Conservation (phyloP, 2,113 vertebrate species). For the Tragulus kanchil region DNA sequence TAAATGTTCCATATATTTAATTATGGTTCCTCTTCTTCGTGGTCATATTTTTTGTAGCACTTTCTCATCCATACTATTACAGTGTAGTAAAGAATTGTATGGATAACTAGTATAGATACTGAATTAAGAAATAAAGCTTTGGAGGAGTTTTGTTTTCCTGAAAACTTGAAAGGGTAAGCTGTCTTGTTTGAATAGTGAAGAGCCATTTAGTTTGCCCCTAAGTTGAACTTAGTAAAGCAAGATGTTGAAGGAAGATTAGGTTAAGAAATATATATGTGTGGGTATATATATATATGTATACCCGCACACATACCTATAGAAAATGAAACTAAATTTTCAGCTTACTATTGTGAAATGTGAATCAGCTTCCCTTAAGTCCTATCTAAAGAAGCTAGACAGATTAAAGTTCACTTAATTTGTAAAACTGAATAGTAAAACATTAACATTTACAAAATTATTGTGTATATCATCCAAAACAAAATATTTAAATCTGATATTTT, state of each 20-base stretch:
- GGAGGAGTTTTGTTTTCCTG: neutral
- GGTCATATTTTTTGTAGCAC: slow-evolving; percentile 39
- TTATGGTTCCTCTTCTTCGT: neutral
- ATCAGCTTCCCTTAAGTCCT: neutral
- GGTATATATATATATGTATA: neutral
- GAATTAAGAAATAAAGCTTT: slow-evolving; percentile 24
- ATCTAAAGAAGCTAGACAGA: slow-evolving; percentile 15
- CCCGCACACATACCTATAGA: neutral
- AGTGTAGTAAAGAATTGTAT: neutral
- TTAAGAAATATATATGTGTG: neutral
- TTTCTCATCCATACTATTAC: neutral
- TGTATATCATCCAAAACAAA: slow-evolving; percentile 20
- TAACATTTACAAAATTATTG: slow-evolving; percentile 40
- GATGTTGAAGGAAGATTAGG: neutral
- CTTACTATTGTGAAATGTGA: slow-evolving; percentile 23
- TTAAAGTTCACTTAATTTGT: slow-evolving; percentile 26
- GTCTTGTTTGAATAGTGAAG: slow-evolving; percentile 1
- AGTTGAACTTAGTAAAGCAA: slow-evolving; percentile 51
- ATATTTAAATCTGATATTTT: slow-evolving; percentile 41
- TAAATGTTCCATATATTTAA: slow-evolving; percentile 36
- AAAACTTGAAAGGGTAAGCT: slow-evolving; percentile 33
- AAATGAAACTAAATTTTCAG: slow-evolving; percentile 51
- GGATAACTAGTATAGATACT: neutral
- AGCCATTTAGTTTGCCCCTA: slow-evolving; percentile 60
- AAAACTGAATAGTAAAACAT: slow-evolving; percentile 26